Percentiles rank a stretch among this genome's conserved stretches.
phyloP scores from a whole-genome alignment of 2,888 invertebrate genomes.

The Platycnemis pennipes region DNA sequence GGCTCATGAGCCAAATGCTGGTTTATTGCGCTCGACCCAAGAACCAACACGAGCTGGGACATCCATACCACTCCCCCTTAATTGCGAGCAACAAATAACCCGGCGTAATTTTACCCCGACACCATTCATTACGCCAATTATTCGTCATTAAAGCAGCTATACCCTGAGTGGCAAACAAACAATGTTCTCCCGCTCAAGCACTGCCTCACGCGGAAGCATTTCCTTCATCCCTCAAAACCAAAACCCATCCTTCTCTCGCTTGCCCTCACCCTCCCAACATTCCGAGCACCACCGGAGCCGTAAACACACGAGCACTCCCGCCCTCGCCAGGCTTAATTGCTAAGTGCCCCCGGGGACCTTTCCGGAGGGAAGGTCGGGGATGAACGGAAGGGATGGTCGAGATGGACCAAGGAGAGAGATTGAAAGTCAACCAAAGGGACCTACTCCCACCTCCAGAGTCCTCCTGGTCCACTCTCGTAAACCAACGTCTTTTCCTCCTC shows the following conservation, averaged over 20 bases:
- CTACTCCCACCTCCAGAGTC: neutral
- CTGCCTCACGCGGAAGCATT: neutral
- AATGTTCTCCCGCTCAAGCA: neutral
- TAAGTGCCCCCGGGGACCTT: neutral
- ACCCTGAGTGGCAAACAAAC: neutral
- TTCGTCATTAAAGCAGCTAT: neutral
- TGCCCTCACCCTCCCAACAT: neutral
- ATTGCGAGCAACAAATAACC: conserved; percentile 24
- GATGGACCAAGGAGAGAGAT: neutral
- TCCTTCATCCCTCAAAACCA: conserved; percentile 5
- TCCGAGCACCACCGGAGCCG: neutral
- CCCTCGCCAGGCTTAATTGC: conserved; percentile 8
- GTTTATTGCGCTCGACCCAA: neutral
- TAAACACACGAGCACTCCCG: neutral
- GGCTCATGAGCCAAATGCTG: neutral
- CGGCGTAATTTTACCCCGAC: conserved; percentile 2
- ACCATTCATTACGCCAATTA: conserved; percentile 20
- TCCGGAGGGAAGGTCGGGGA: neutral
- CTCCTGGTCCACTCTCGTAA: neutral
- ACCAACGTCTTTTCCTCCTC: neutral
- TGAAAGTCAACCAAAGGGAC: neutral
- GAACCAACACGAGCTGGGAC: neutral
- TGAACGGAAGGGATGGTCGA: neutral
- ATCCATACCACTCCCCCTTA: conserved; percentile 6
- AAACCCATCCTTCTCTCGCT: neutral